Percentiles rank a stretch among this genome's conserved stretches.
These are phyloP conservation scores for Butorides virescens DNA, from an alignment of 2,113 vertebrate genomes.

Conservation along the genomic window DNA sequence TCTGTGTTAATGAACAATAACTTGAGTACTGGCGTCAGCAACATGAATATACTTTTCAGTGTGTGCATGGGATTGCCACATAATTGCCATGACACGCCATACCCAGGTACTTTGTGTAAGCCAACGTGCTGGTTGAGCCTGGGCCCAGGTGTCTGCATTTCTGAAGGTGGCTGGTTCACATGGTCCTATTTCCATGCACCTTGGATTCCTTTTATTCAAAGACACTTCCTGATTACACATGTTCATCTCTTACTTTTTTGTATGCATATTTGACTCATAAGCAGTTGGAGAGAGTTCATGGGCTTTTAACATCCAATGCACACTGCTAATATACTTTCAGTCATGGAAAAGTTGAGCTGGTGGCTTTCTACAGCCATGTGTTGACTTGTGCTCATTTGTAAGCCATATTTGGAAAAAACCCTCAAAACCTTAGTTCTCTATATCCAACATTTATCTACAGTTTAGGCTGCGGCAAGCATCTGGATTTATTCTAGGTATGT, in stretches of 20 bases:
- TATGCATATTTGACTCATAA: not conserved
- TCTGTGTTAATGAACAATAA: not conserved
- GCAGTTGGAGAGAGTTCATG: not conserved
- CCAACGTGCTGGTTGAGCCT: fast-evolving
- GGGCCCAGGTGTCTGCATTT: not conserved
- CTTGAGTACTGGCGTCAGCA: not conserved
- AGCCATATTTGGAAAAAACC: not conserved
- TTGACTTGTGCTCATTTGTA: not conserved
- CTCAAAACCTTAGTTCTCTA: not conserved
- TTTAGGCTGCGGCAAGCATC: not conserved
- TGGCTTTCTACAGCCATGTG: not conserved
- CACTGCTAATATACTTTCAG: not conserved
- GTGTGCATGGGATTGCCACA: not conserved
- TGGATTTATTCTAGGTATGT: not conserved
- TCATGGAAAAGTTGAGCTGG: not conserved
- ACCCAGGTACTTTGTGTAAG: fast-evolving
- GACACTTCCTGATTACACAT: not conserved
- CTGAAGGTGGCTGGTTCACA: not conserved
- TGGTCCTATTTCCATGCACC: not conserved
- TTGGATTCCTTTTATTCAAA: not conserved
- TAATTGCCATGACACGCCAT: not conserved
- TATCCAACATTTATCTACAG: not conserved
- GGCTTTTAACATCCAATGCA: not conserved
- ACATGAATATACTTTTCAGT: not conserved
- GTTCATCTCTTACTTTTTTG: not conserved